Evolutionary conservation across 1,140 invertebrate species (phyloP), one percentile per base, ranked within the genome.

Genomic region (Schlechtendalia chinensis): DNA sequence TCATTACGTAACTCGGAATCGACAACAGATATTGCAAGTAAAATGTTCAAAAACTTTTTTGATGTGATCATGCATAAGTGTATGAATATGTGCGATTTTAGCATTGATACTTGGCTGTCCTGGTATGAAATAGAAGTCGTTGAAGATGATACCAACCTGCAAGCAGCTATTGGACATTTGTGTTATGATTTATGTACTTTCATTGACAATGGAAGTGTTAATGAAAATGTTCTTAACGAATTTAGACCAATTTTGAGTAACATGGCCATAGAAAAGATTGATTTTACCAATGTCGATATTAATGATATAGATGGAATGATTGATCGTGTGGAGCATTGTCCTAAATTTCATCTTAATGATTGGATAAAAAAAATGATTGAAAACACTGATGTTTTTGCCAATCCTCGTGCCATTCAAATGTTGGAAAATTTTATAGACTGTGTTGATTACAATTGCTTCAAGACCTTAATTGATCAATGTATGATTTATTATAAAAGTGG

Each of bases 151-250:
- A 47, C 75, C 4, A 79, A 61, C 27, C 32, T 79, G 11, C 75
- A 79, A 50, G 12, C 75, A 29, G 2, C 39, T 1, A 63, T 79
- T 61, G 75, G 75, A 22, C 54, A 79, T 45, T n/a, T 79, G 3
- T 63, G 75, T 63, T 79, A 27, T 61, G 75, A 79, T 10, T 61
- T 79, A n/a, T 63, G 75, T 29, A 24, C 22, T 61, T 61, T 59
- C 1, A 61, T 79, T 5, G 58, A 79, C 11, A 59, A 63, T 61
- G 58, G 58, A 79, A 19, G 4, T 12, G 19, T 79, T 27, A 47
- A 11, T 47, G 54, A 79, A 39, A 3, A 19, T 6, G 16, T 14
- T n/a, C 17, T 79, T 47, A 24, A n/a, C 0, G 58, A 79, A 2
- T 61, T 63, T n/a, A 47, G 22, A 6, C 75, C 32, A 27, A 45